Evolutionary conservation across 2,113 vertebrate species (phyloP).

Genomic region (Peromyscus maniculatus): DNA sequence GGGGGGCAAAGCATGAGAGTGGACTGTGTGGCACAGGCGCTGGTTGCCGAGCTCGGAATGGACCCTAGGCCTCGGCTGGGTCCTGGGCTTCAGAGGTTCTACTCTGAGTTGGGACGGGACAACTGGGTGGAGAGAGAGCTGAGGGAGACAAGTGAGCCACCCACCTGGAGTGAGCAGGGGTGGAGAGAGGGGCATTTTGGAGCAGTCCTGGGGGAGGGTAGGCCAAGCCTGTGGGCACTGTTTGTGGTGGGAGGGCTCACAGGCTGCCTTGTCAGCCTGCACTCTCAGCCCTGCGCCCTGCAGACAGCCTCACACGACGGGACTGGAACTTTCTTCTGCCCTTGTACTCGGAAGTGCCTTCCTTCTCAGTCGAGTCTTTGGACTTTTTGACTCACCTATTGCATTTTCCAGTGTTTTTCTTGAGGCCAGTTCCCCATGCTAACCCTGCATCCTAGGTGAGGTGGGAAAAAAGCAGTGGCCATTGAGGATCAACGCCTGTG

Average conservation of each 20-base stretch:
- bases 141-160: neutral
- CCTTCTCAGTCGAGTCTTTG: neutral
- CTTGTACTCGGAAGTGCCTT: neutral
- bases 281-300: neutral
- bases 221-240: fast-evolving
- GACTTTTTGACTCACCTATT: neutral
- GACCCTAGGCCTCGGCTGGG: neutral
- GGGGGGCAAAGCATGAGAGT: neutral
- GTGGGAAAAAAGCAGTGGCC: neutral
- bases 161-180: neutral
- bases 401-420: neutral
- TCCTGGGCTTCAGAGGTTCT: neutral
- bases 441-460: neutral
- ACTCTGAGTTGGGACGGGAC: neutral
- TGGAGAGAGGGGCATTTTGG: neutral
- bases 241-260: neutral
- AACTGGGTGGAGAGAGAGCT: neutral
- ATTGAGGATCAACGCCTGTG: neutral
- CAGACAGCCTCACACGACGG: neutral
- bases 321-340: neutral
- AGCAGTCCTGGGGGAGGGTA: neutral
- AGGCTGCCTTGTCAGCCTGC: neutral
- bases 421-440: neutral
- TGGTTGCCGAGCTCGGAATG: neutral
- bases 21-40: neutral